Percentiles rank a stretch among this genome's conserved stretches.
These are phyloP conservation scores for Dasyurus viverrinus DNA, from an alignment of 2,113 vertebrate genomes.

Conservation along the genomic window DNA sequence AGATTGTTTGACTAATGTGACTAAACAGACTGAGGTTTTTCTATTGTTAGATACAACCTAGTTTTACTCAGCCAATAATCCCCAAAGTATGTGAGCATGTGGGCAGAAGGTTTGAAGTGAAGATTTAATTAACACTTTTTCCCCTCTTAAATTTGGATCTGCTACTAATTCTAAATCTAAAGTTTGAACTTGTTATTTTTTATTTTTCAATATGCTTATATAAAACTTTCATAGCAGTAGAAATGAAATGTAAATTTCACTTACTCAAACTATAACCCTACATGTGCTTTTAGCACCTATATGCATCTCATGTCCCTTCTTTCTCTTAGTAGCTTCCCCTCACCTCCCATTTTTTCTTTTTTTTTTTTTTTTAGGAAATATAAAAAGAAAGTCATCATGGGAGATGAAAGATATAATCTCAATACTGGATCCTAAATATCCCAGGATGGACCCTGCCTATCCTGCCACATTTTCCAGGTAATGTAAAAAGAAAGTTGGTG, in stretches of 20 bases:
- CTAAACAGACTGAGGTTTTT: neutral
- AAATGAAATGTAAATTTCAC: conserved; percentile 46
- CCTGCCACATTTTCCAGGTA: neutral
- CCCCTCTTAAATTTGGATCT: conserved; percentile 30
- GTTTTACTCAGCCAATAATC: neutral
- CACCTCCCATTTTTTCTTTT: neutral
- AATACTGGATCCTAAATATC: neutral
- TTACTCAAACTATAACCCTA: conserved; percentile 30
- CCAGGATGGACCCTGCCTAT: neutral
- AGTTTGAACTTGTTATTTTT: neutral
- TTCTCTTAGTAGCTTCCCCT: neutral
- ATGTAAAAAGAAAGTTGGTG: neutral
- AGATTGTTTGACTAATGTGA: neutral
- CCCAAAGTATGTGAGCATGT: neutral
- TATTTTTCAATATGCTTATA: conserved; percentile 42
- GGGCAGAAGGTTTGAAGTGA: neutral
- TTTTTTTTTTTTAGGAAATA: neutral
- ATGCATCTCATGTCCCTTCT: neutral
- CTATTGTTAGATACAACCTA: neutral
- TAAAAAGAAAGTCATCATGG: neutral
- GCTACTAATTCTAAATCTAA: conserved; percentile 10
- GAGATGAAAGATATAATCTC: neutral
- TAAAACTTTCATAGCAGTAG: conserved; percentile 18
- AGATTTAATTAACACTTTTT: neutral
- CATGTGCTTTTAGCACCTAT: conserved; percentile 19